phyloP scores from a whole-genome alignment of 1,140 invertebrate genomes.

The Fopius arisanus region DNA sequence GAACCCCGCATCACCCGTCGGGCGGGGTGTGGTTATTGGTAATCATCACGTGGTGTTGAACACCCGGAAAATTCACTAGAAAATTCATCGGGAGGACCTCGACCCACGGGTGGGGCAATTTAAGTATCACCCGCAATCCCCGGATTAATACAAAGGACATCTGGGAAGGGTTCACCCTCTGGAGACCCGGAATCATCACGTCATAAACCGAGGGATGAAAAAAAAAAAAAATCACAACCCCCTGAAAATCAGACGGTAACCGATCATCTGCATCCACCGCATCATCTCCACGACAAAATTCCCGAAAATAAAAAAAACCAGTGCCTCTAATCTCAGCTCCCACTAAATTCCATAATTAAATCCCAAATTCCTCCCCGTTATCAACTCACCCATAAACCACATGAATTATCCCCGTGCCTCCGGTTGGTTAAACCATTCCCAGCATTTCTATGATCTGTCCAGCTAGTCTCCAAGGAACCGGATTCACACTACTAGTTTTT shows the following conservation, averaged over 20 bases:
- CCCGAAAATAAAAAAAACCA: too few relatives aligned
- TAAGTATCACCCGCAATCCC: not conserved
- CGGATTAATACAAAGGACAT: not conserved
- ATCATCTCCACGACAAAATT: too few relatives aligned
- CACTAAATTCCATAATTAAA: not conserved
- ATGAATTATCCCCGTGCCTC: not conserved
- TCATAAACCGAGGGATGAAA: not conserved
- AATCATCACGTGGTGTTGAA: not conserved
- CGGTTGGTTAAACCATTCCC: not conserved
- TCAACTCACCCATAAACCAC: not conserved
- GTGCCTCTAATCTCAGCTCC: too few relatives aligned
- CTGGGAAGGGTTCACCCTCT: too few relatives aligned
- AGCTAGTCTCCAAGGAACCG: not conserved
- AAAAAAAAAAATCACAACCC: too few relatives aligned
- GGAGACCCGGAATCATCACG: too few relatives aligned
- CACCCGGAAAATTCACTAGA: not conserved
- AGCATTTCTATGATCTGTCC: not conserved
- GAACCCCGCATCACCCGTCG: not conserved
- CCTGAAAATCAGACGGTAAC: too few relatives aligned
- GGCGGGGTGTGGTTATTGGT: not conserved
- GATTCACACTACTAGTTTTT: not conserved
- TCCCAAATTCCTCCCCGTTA: not conserved
- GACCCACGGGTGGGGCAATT: not conserved
- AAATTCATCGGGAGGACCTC: not conserved
- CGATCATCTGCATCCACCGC: too few relatives aligned